phyloP scores from a whole-genome alignment of 2,797 vertebrate genomes.

The Halcyon leucocephala region DNA sequence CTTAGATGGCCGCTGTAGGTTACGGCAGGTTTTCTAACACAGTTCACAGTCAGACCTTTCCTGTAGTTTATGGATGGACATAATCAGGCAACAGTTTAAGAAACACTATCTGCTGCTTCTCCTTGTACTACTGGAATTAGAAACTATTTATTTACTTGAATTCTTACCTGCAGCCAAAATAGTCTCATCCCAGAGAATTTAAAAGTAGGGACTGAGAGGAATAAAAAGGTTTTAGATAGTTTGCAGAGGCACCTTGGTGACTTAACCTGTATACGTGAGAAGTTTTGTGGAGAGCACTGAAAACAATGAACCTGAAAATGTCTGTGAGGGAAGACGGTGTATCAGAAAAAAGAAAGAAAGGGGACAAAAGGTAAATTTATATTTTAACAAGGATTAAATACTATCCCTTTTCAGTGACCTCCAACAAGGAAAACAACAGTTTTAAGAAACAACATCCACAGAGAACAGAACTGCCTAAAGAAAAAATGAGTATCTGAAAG shows the following conservation, averaged over 20 bases:
- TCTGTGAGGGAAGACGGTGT: not conserved
- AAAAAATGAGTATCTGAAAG: not conserved
- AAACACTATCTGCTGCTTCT: not conserved
- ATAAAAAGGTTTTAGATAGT: not conserved
- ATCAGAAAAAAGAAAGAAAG: not conserved
- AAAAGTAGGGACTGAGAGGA: not conserved
- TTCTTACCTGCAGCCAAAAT: conserved; percentile 8
- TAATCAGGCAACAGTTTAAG: not conserved
- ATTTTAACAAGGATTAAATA: not conserved
- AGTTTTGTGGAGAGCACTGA: not conserved
- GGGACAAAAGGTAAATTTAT: not conserved
- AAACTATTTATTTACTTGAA: not conserved
- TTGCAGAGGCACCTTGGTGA: not conserved
- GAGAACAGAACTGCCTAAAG: not conserved
- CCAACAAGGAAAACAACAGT: not conserved
- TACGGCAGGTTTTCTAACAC: not conserved
- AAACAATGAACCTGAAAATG: not conserved
- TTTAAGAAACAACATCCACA: not conserved
- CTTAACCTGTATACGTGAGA: not conserved
- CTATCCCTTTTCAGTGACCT: not conserved
- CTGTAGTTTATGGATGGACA: not conserved
- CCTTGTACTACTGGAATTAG: not conserved
- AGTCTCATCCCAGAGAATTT: not conserved
- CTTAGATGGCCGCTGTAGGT: not conserved
- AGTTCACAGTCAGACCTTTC: not conserved